These are phyloP conservation scores for Acleris holmiana DNA, from an alignment of 2,888 invertebrate genomes.

Conservation along the genomic window DNA sequence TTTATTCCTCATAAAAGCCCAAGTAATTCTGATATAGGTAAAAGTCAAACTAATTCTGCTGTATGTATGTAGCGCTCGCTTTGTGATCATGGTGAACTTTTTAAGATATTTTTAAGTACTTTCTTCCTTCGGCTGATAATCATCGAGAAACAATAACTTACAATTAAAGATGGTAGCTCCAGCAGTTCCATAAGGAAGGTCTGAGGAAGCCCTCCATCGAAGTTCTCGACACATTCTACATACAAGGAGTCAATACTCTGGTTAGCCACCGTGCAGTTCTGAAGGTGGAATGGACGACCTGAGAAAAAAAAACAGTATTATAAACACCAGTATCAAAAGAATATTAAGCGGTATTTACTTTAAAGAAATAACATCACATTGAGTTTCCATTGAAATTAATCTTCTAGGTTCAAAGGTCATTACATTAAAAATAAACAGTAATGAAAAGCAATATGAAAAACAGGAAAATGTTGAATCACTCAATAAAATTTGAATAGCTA, in stretches of 20 bases:
- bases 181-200: constrained; percentile 92
- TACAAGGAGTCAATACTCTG: constrained; percentile 93
- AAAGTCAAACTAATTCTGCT: no score
- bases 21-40: no score
- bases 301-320: constrained; percentile 39
- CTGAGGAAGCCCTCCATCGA: constrained; percentile 94
- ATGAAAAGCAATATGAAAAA: no score
- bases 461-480: no score
- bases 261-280: constrained; percentile 95
- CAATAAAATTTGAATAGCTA: no score
- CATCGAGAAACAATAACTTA: constrained; percentile 47
- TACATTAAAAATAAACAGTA: no score
- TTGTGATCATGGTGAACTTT: not conserved
- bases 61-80: not conserved
- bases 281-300: constrained; percentile 95
- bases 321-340: not conserved
- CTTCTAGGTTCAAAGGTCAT: no score
- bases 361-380: not conserved
- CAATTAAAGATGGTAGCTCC: constrained; percentile 86
- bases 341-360: not conserved
- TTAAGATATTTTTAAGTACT: no score
- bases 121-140: no score
- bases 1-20: no score
- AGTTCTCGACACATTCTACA: constrained; percentile 94
- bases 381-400: no score